Percentiles rank a stretch among this genome's conserved stretches.
Evolutionary conservation across 2,797 vertebrate genomes (phyloP).

Genomic region (Nannoperca australis): DNA sequence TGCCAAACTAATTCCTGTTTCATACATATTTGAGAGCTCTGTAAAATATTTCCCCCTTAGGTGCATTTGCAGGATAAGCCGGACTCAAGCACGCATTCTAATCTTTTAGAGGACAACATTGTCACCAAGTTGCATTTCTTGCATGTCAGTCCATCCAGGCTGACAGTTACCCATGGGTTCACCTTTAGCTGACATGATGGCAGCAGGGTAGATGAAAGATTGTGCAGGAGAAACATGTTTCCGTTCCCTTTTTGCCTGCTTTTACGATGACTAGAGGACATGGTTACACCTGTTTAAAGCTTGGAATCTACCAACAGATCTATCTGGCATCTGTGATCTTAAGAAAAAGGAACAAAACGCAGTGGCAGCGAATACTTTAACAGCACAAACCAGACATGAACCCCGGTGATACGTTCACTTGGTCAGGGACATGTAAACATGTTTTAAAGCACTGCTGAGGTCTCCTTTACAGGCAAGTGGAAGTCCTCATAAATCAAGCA

Average conservation of each 20-base stretch:
- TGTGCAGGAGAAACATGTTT: slow-evolving; percentile 4
- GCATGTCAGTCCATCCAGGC: slow-evolving; percentile 17
- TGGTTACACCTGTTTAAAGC: slow-evolving; percentile 36
- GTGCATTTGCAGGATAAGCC: slow-evolving; percentile 24
- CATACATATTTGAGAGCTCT: neutral
- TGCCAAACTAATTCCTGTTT: neutral
- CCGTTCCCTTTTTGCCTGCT: neutral
- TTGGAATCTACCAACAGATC: slow-evolving; percentile 16
- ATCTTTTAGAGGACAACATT: slow-evolving; percentile 20
- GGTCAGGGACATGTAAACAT: slow-evolving; percentile 50
- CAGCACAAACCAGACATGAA: slow-evolving; percentile 37
- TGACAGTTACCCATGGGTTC: neutral
- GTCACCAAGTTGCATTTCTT: slow-evolving; percentile 43
- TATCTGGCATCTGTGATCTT: slow-evolving; percentile 36
- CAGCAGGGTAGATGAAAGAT: neutral
- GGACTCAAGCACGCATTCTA: slow-evolving; percentile 10
- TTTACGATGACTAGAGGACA: slow-evolving; percentile 42
- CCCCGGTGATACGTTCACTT: slow-evolving; percentile 31
- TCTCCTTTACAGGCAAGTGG: slow-evolving; percentile 45
- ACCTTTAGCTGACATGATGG: neutral
- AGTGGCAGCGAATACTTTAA: slow-evolving; percentile 37
- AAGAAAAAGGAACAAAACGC: slow-evolving; percentile 11
- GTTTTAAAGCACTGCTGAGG: slow-evolving; percentile 59
- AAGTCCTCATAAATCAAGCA: slow-evolving; percentile 68
- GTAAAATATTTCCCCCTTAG: slow-evolving; percentile 2